Conservation (phyloP, 2,888 invertebrate species). For the Leptopilina syphax region DNA sequence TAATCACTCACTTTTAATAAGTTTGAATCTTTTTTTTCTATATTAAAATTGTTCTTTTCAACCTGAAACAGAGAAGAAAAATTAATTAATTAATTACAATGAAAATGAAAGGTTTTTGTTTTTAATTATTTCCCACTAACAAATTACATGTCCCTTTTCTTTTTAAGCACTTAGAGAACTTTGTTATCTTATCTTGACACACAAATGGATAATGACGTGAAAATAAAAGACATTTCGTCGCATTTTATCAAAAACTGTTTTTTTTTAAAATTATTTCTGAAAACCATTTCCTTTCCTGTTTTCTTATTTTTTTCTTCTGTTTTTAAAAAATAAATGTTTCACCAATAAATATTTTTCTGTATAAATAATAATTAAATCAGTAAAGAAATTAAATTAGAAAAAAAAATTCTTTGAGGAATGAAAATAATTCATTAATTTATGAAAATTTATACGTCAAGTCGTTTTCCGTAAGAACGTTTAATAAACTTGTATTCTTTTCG, state of each 20-base stretch:
- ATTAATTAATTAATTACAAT: neutral
- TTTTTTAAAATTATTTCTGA: slow-evolving; percentile 6
- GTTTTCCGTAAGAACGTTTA: neutral
- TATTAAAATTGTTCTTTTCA: slow-evolving; percentile 9
- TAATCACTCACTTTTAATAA: slow-evolving; percentile 20
- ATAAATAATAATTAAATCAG: too few relatives aligned
- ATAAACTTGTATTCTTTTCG: neutral
- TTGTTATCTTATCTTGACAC: slow-evolving; percentile 32
- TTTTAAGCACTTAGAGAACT: neutral
- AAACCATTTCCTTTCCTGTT: neutral
- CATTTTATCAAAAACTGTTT: neutral
- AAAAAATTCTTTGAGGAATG: neutral
- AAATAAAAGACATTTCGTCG: slow-evolving; percentile 17
- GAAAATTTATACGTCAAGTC: neutral
- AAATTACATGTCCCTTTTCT: slow-evolving; percentile 5
- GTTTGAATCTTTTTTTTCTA: neutral
- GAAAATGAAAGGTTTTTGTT: neutral
- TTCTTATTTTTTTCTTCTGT: too few relatives aligned
- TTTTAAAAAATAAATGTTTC: too few relatives aligned
- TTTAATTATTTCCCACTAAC: neutral
- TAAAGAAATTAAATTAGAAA: neutral
- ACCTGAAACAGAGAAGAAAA: neutral
- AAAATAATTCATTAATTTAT: neutral
- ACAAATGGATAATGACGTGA: slow-evolving; percentile 19
- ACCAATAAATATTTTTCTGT: too few relatives aligned